A percentile compares a stretch with the other conserved stretches of the same genome.
These are phyloP conservation scores for Cygnus buccinator DNA, from an alignment of 2,113 vertebrate genomes.

Conservation along the genomic window DNA sequence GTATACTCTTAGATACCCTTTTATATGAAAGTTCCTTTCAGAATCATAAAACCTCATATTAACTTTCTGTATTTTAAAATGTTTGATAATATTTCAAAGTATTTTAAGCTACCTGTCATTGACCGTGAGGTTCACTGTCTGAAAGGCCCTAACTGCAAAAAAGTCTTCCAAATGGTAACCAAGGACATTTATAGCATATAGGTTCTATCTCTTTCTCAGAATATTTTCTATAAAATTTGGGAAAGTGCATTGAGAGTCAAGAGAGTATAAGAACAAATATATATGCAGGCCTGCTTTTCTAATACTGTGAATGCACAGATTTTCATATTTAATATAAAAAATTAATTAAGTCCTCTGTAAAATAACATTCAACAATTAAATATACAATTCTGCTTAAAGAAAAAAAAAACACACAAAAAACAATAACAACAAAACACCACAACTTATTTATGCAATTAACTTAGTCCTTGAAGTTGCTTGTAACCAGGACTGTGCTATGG, in stretches of 20 bases:
- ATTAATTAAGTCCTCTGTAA: background rate
- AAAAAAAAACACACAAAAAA: background rate
- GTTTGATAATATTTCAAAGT: constrained; percentile 60
- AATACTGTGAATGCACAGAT: background rate
- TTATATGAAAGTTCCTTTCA: constrained; percentile 47
- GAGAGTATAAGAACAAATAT: background rate
- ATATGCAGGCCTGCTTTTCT: background rate
- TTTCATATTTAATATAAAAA: background rate
- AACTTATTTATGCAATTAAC: background rate
- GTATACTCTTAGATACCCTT: constrained; percentile 18
- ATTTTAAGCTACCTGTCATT: constrained; percentile 22
- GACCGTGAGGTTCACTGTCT: constrained; percentile 5
- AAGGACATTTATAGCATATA: background rate
- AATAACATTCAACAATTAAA: background rate
- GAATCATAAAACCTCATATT: constrained; percentile 30
- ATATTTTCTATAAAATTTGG: background rate
- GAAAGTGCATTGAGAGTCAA: background rate
- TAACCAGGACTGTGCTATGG: background rate
- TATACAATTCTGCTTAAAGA: background rate
- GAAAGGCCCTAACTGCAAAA: constrained; percentile 6
- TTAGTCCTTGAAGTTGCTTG: background rate
- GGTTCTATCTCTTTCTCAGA: background rate
- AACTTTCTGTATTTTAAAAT: constrained; percentile 55
- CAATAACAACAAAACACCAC: background rate
- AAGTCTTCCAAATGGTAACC: background rate